These are phyloP conservation scores for Dasypolia templi DNA, from an alignment of 2,888 invertebrate genomes.

Conservation along the genomic window DNA sequence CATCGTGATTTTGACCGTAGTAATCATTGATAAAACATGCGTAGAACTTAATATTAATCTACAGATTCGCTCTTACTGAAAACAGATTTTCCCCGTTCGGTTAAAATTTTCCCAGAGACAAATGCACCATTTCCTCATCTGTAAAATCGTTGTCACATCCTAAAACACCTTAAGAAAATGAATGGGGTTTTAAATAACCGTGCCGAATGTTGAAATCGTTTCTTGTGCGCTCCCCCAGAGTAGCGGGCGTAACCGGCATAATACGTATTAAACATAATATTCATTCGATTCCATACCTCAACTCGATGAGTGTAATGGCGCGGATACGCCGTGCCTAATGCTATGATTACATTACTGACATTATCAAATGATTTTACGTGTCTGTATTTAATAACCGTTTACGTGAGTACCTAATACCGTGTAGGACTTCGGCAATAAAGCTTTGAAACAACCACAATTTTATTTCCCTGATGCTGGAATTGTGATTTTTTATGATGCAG, in stretches of 20 bases:
- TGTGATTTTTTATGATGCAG: background rate
- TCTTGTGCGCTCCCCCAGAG: slow-evolving; percentile 31
- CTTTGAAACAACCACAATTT: background rate
- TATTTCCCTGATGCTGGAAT: background rate
- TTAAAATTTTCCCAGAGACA: slow-evolving; percentile 10
- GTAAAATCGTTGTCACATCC: slow-evolving; percentile 42
- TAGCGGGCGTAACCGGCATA: slow-evolving; percentile 19
- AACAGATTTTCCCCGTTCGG: background rate
- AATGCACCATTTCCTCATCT: slow-evolving; percentile 28
- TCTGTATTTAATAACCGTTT: slow-evolving; percentile 36
- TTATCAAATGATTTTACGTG: slow-evolving; percentile 58
- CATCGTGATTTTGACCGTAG: background rate
- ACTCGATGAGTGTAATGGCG: slow-evolving; percentile 58
- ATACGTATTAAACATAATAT: slow-evolving; percentile 59
- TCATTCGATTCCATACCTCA: slow-evolving; percentile 61
- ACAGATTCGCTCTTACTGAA: background rate
- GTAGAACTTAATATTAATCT: background rate
- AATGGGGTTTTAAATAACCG: slow-evolving; percentile 40
- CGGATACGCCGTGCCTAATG: slow-evolving; percentile 52
- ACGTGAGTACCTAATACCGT: background rate
- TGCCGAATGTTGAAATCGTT: slow-evolving; percentile 40
- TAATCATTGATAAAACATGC: background rate
- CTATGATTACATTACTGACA: slow-evolving; percentile 59
- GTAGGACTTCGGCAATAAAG: background rate
- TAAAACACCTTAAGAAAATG: slow-evolving; percentile 31